Evolutionary conservation across 2,888 invertebrate genomes (phyloP).

Genomic region (Tetranychus truncatus): DNA sequence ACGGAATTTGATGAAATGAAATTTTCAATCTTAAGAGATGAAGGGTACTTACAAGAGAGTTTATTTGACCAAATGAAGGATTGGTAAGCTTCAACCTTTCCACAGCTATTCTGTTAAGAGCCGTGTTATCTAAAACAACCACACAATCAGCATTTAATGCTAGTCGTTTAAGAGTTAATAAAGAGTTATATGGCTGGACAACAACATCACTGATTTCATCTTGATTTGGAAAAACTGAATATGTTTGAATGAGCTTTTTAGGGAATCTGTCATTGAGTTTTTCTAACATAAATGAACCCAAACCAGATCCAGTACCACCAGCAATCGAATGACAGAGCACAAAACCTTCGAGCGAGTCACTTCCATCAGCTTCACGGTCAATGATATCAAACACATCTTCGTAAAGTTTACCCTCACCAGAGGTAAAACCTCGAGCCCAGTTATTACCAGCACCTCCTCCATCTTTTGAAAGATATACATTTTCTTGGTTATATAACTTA

Average conservation of each 20-base stretch:
- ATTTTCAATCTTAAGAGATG: not conserved
- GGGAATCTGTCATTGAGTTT: constrained; percentile 76
- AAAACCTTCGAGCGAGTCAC: constrained; percentile 95
- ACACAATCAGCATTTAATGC: constrained; percentile 92
- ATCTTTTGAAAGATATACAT: constrained; percentile 83
- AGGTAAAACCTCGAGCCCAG: constrained; percentile 82
- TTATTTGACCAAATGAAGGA: constrained; percentile 90
- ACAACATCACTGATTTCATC: constrained; percentile 91
- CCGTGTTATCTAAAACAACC: constrained; percentile 91
- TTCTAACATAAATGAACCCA: constrained; percentile 88
- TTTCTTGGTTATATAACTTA: constrained; percentile 92
- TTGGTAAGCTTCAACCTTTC: constrained; percentile 65
- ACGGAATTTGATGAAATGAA: not conserved
- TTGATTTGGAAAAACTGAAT: constrained; percentile 95
- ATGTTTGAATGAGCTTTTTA: constrained; percentile 91
- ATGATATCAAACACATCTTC: constrained; percentile 97
- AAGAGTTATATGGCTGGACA: constrained; percentile 86
- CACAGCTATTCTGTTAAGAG: constrained; percentile 50
- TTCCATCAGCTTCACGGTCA: constrained; percentile 92
- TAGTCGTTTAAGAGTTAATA: constrained; percentile 76
- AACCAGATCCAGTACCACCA: constrained; percentile 95
- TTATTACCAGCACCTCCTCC: constrained; percentile 98
- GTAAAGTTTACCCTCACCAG: constrained; percentile 60
- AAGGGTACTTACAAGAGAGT: constrained; percentile 48
- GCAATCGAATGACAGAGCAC: constrained; percentile 96